phyloP scores from a whole-genome alignment of 2,888 invertebrate species.

The Rotaria sp. region DNA sequence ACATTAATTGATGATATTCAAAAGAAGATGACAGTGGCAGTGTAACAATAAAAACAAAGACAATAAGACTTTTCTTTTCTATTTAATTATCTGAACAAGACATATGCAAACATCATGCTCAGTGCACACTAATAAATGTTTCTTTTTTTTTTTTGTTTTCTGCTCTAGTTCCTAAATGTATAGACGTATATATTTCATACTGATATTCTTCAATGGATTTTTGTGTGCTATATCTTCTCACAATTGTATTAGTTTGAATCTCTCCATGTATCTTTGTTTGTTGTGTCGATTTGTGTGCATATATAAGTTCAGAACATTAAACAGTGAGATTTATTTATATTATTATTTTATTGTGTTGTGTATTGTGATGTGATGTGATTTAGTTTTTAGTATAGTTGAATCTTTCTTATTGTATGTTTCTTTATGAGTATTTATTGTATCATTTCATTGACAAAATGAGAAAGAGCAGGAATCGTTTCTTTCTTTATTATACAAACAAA shows the following conservation, averaged over 20 bases:
- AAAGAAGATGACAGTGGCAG: conserved; percentile 22
- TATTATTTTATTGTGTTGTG: neutral
- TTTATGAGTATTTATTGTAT: neutral
- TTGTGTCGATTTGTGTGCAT: neutral
- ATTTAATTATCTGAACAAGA: neutral
- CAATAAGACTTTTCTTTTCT: neutral
- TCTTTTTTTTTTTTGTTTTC: neutral
- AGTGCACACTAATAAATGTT: neutral
- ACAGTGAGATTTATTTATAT: neutral
- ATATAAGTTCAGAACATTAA: neutral
- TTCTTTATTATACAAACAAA: neutral
- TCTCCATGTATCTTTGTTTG: neutral
- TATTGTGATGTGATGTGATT: neutral
- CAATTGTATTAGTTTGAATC: neutral
- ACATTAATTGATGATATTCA: conserved; percentile 2
- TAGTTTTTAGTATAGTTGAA: neutral
- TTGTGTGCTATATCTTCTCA: neutral
- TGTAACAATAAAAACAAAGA: neutral
- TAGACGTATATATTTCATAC: neutral
- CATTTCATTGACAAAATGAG: neutral
- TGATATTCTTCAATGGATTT: neutral
- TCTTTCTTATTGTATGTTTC: neutral
- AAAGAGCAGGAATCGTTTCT: neutral
- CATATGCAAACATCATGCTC: neutral
- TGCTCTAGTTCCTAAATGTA: neutral